Conservation (phyloP, 2,797 vertebrate genomes). For the Neosilurus mollespiculum region DNA sequence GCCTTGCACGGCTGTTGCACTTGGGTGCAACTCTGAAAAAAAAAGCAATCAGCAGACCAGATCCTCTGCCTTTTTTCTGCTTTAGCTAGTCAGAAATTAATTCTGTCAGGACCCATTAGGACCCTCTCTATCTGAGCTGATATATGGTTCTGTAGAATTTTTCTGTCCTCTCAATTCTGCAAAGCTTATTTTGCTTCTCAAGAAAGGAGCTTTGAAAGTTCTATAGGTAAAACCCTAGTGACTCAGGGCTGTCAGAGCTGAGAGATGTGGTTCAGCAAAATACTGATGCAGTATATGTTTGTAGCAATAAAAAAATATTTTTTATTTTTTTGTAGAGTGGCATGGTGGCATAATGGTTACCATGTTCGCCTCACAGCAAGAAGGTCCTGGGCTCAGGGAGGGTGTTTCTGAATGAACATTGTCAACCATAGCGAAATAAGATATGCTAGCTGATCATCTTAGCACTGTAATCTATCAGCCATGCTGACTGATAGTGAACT, state of each 20-base stretch:
- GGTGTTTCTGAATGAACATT: not conserved
- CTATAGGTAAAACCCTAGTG: not conserved
- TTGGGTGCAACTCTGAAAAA: conserved; percentile 31
- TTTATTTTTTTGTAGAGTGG: no score
- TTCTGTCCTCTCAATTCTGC: conserved; percentile 19
- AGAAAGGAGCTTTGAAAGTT: conserved; percentile 1
- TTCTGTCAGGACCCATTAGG: conserved; percentile 35
- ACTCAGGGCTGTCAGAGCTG: not conserved
- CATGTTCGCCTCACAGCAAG: no score
- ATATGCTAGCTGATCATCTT: not conserved
- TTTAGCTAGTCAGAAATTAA: conserved; percentile 36
- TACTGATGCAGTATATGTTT: not conserved
- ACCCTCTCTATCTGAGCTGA: conserved; percentile 16
- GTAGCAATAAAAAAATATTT: no score
- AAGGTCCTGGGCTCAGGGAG: no score
- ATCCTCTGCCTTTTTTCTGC: conserved; percentile 17
- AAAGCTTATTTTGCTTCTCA: not conserved
- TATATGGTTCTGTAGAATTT: conserved; percentile 24
- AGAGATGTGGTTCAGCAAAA: not conserved
- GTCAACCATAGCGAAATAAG: not conserved
- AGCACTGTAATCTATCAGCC: not conserved
- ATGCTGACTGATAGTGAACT: not conserved
- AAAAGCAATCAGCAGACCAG: conserved; percentile 25
- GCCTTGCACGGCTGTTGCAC: conserved; percentile 24
- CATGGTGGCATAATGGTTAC: no score